These are phyloP conservation scores for Pegea sp. DNA, from an alignment of 23 tunicate species.

Conservation along the genomic window DNA sequence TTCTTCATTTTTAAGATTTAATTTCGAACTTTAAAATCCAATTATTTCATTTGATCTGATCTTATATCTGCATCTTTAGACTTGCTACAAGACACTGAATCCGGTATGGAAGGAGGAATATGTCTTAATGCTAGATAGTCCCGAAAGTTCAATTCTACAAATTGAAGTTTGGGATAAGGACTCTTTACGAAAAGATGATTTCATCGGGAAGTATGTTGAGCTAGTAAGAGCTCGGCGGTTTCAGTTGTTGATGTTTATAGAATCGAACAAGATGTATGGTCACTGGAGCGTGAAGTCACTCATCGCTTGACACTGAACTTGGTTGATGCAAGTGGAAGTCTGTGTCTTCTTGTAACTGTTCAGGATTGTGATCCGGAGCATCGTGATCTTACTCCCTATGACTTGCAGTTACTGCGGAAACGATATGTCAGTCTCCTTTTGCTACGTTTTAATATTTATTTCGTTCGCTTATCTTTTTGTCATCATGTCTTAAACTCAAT, in stretches of 20 bases:
- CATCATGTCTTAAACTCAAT: too few species aligned
- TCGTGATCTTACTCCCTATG: conserved; percentile 10
- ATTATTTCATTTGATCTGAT: too few species aligned
- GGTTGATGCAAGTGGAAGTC: conserved; percentile 36
- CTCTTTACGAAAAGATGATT: conserved; percentile 50
- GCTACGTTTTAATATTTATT: background rate
- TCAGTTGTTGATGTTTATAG: conserved; percentile 5
- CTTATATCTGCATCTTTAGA: conserved; percentile 24
- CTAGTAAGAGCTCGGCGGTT: background rate
- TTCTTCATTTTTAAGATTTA: too few species aligned
- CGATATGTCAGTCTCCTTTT: conserved; percentile 24
- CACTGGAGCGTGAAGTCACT: conserved; percentile 45
- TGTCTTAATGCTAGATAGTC: conserved; percentile 13
- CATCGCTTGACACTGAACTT: conserved; percentile 29
- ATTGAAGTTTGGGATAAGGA: conserved; percentile 74
- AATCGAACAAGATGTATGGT: conserved; percentile 43
- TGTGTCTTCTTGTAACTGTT: conserved; percentile 40
- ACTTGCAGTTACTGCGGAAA: conserved; percentile 10
- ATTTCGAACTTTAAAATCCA: too few species aligned
- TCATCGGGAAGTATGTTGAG: conserved; percentile 47
- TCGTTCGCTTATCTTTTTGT: too few species aligned
- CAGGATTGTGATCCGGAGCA: conserved; percentile 16
- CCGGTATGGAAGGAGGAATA: conserved; percentile 91
- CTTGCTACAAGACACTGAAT: conserved; percentile 62
- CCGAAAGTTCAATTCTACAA: conserved; percentile 27